Base-by-base conservation (phyloP, 2,888 invertebrate species). In the Keiferia lycopersicella region DNA sequence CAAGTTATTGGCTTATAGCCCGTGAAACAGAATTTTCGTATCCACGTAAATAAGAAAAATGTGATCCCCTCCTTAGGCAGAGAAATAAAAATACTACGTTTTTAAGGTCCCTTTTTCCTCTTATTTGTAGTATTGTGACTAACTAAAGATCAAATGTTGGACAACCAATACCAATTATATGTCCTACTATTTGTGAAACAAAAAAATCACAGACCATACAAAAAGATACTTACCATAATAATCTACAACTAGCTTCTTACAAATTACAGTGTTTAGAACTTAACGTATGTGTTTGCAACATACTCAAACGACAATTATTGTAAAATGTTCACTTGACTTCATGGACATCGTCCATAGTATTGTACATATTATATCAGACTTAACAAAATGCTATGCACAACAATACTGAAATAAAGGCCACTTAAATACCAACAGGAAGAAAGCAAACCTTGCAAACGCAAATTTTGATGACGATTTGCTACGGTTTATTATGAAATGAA, bases 191-290 rank as follows among this genome's bases (percentile, higher is more conserved):
- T 65, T 41, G 39, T 16, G 38, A 57, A 56, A 64, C 64, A 65
- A 65, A 63, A 63, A n/a, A 68, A 59, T 45, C 51, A 63, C 63
- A 63, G 58, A 61, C 39, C 39, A 63, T 67, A 66, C 61, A 63
- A 58, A n/a, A 65, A 53, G 57, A 63, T 66, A 66, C 64, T 75
- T 78, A 71, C 67, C 73, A 77, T 76, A 66, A 77, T 72, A 76
- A 75, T 73, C 63, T 60, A 63, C 62, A 60, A 65, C 65, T 66
- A 65, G 69, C 64, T 63, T 67, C 72, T 73, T 71, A 71, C 69
- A 71, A 71, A 73, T 71, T 67, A 70, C 65, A 70, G 67, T 67
- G 62, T 71, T 61, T 53, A 30, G 64, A 66, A 67, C 69, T 67
- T 18, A 70, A 66, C 61, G 61, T 45, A 64, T 39, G 41, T 67